Evolutionary conservation across 2,113 vertebrate genomes (phyloP), one percentile per base, ranked within the genome.

Genomic region (Lasiurus cinereus): DNA sequence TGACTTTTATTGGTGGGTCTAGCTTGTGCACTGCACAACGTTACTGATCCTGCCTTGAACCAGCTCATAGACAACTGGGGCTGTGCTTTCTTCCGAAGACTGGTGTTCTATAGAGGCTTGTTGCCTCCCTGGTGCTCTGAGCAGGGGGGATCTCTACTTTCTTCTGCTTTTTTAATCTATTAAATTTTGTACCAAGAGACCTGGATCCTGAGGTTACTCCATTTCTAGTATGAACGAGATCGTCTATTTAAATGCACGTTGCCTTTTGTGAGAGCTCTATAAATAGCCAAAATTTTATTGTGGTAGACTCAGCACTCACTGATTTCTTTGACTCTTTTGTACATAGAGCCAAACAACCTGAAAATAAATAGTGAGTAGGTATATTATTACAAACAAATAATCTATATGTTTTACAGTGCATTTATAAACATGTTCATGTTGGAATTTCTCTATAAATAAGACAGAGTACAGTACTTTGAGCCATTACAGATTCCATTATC

Each of bases 391-490:
- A 92, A 43, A 94, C 8, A 83, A 90, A 88, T 90, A 79, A 83
- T 73, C 70, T 69, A 0, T 64, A 52, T 95, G 46, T 82, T 84
- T 94, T 91, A 77, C 15, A 90, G 46, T 93, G 67, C 12, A 83
- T 70, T 89, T 86, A 82, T 86, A 36, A 64, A 62, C 48, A 88
- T 69, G 36, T 74, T 92, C 54, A 91, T 46, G 74, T 72, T 95
- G 70, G 10, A 85, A 80, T 77, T 95, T 94, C 48, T 94, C 64
- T 83, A 89, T 67, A 93, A 96, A 83, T 92, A 90, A 94, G 73
- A 93, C 12, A 50, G 31, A 96, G 33, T 70, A 43, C 43, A 93
- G n/a, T 84, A 94, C 39, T 82, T 73, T 59, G n/a, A 64, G 43
- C 50, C 50, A 73, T 76, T 94, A 84, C 64, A 76, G 73, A 73